Conservation (phyloP, 2,797 vertebrate genomes). For the Propithecus perrieri region DNA sequence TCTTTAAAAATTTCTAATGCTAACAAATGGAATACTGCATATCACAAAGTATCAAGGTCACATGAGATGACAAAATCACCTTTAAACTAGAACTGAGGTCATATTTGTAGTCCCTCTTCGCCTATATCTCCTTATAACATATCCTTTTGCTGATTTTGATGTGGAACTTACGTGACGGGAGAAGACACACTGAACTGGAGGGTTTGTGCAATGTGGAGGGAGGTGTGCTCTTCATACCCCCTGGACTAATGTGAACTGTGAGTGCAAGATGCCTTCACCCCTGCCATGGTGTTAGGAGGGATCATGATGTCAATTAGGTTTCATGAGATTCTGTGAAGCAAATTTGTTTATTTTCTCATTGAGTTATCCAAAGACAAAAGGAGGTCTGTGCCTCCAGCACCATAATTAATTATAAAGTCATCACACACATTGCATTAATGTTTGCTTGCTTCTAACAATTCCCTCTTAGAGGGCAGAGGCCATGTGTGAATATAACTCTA, state of each 20-base stretch:
- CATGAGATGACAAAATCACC: neutral
- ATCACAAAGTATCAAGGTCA: neutral
- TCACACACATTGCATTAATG: slow-evolving; percentile 19
- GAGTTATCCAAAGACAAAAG: slow-evolving; percentile 26
- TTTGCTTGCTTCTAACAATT: slow-evolving; percentile 5
- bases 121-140: neutral
- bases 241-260: neutral
- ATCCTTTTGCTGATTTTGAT: neutral
- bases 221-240: neutral
- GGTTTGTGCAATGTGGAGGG: neutral
- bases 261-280: neutral
- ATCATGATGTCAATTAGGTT: neutral
- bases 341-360: neutral
- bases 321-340: neutral
- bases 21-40: neutral
- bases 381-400: neutral
- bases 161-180: neutral
- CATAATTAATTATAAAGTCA: slow-evolving; percentile 46
- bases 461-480: neutral
- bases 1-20: neutral
- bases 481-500: neutral
- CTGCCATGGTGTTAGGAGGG: neutral
- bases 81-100: neutral
- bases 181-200: neutral
- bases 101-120: neutral